Percentiles rank a stretch among this genome's conserved stretches.
phyloP scores from a whole-genome alignment of 1,140 invertebrate species.

The Eriosoma lanigerum region DNA sequence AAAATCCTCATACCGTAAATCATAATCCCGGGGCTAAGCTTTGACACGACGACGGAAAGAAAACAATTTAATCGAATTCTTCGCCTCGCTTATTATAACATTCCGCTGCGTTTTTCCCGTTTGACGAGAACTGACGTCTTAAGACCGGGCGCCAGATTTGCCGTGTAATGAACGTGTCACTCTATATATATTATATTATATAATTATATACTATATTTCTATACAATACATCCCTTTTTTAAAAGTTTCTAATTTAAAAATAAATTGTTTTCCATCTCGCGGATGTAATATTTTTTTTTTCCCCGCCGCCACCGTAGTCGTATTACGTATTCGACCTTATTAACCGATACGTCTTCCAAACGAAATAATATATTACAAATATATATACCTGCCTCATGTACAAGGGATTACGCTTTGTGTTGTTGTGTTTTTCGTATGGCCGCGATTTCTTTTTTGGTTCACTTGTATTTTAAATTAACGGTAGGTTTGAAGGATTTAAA shows the following conservation, averaged over 20 bases:
- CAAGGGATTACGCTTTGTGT: constrained; percentile 38
- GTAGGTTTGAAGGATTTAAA: constrained; percentile 34
- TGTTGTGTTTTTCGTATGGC: not conserved
- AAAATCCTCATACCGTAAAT: constrained; percentile 25
- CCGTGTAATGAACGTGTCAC: constrained; percentile 44
- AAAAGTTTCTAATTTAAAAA: constrained; percentile 48
- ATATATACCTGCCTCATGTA: not conserved
- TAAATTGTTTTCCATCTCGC: constrained; percentile 34
- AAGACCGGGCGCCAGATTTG: constrained; percentile 24
- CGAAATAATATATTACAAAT: not conserved
- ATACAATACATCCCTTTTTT: too few species aligned
- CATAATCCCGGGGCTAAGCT: constrained; percentile 44
- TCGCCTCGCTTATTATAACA: constrained; percentile 42
- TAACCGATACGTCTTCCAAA: constrained; percentile 47
- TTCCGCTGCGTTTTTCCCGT: not conserved
- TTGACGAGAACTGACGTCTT: constrained; percentile 48
- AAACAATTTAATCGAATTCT: constrained; percentile 51
- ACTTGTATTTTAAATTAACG: constrained; percentile 48
- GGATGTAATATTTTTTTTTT: constrained; percentile 32
- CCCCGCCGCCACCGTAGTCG: not conserved
- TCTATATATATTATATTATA: not conserved
- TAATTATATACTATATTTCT: too few species aligned
- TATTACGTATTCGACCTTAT: constrained; percentile 42
- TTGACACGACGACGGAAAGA: constrained; percentile 18
- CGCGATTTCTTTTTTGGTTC: constrained; percentile 9